Conservation (phyloP, 1,140 invertebrate species). For the Bombus sibiricus region DNA sequence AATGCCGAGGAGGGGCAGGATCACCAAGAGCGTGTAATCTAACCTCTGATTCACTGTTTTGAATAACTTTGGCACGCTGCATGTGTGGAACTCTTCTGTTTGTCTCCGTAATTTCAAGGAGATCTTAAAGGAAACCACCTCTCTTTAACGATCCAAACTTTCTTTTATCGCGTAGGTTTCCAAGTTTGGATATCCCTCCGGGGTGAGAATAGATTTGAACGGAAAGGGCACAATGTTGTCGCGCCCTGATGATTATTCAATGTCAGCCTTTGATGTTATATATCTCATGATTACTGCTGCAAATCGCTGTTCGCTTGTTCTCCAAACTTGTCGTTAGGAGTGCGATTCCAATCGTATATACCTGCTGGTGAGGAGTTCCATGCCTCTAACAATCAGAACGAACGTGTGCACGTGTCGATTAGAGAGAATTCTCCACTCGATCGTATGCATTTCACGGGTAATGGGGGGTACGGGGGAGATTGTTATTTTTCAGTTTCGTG, state of each 20-base stretch:
- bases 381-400: background rate
- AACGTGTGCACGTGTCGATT: background rate
- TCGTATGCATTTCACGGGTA: background rate
- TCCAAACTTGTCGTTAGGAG: background rate
- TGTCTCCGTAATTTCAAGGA: background rate
- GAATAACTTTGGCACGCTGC: constrained; percentile 17
- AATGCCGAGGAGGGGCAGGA: constrained; percentile 6
- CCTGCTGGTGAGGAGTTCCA: background rate
- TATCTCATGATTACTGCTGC: background rate
- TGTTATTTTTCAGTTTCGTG: background rate
- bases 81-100: background rate
- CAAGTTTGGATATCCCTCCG: background rate
- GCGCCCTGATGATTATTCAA: background rate
- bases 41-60: constrained; percentile 19
- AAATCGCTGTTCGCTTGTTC: background rate
- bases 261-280: background rate
- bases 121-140: background rate
- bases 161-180: background rate
- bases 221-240: background rate
- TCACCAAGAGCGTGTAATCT: background rate
- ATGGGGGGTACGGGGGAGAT: background rate
- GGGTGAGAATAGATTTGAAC: background rate
- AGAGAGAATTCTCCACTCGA: background rate
- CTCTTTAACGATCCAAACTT: background rate
- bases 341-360: constrained; percentile 1